Evolutionary conservation across 2,888 invertebrate genomes (phyloP), one percentile per base, ranked within the genome.

Genomic region (Tanytarsus gracilentus): DNA sequence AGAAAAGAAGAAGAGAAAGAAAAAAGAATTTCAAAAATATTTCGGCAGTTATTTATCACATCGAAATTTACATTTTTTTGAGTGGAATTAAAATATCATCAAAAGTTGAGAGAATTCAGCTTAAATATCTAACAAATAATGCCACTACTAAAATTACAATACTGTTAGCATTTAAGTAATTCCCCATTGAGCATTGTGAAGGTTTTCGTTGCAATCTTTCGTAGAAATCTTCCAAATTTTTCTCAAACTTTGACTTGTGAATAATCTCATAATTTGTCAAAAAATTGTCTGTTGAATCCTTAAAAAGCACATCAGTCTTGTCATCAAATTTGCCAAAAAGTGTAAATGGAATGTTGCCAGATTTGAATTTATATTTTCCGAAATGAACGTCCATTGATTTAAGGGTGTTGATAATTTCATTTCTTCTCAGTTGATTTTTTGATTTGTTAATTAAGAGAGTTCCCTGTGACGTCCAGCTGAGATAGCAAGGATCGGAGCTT

Each of bases 391-490:
- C 86, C 66, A 88, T 75, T 64, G 82, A 80, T 11, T 83, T 76
- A 36, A 90, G 77, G 0, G 85, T 80, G 64, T 85, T 82, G 61
- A 82, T 76, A 1, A 86, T 82, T 68, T 89, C 89, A 65, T 84
- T 81, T 25, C 73, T 72, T 64, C 84, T 77, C 64, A 82, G 72
- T 3, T 72, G 64, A 0, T 80, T 75, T 3, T 78, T 68, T 62
- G 82, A 79, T 49, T 77, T 76, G 48, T 79, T 74, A 0, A 80
- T 77, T 76, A 87, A 81, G 0, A 86, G 72, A 70, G 86, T 80
- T n/a, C 82, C 86, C 40, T 79, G 74, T 27, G 80, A 77, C 1
- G 82, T 80, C 86, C 83, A 87, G 65, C 82, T 81, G 30, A 84
- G 70, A 68, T 81, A 81, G 66, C 84, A 84, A 59, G 76, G 69